Evolutionary conservation across 2,113 vertebrate species (phyloP).

Genomic region (Amphiprion ocellaris): DNA sequence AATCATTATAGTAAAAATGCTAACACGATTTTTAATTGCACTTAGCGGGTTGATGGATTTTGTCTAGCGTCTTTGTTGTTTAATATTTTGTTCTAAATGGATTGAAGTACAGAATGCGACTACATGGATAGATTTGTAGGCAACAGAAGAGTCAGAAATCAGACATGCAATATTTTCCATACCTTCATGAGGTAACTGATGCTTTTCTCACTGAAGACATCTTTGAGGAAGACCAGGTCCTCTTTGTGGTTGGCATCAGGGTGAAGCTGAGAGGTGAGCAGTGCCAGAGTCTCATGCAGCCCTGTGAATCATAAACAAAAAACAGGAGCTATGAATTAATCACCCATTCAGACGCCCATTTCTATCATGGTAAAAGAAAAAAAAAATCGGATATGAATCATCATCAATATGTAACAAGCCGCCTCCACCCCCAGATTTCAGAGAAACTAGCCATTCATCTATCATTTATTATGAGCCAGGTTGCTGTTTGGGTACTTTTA

Average conservation of each 20-base stretch:
- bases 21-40: too few species aligned
- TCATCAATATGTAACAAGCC: too few species aligned
- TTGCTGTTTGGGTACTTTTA: background rate
- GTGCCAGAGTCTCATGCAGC: conserved; percentile 93
- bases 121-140: too few species aligned
- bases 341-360: background rate
- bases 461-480: too few species aligned
- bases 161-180: background rate
- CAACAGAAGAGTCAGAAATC: too few species aligned
- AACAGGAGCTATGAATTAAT: background rate
- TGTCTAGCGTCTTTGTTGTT: too few species aligned
- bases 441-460: too few species aligned
- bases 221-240: conserved; percentile 92
- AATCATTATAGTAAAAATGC: too few species aligned
- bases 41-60: too few species aligned
- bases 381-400: too few species aligned
- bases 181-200: conserved; percentile 95
- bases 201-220: conserved; percentile 94
- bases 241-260: conserved; percentile 94
- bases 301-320: conserved; percentile 74
- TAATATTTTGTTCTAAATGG: too few species aligned
- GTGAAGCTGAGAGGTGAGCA: conserved; percentile 94
- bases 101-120: background rate
- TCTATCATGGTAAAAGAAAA: background rate
- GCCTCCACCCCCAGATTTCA: too few species aligned